These are phyloP conservation scores for Colossoma macropomum DNA, from an alignment of 2,113 vertebrate species.

Conservation along the genomic window DNA sequence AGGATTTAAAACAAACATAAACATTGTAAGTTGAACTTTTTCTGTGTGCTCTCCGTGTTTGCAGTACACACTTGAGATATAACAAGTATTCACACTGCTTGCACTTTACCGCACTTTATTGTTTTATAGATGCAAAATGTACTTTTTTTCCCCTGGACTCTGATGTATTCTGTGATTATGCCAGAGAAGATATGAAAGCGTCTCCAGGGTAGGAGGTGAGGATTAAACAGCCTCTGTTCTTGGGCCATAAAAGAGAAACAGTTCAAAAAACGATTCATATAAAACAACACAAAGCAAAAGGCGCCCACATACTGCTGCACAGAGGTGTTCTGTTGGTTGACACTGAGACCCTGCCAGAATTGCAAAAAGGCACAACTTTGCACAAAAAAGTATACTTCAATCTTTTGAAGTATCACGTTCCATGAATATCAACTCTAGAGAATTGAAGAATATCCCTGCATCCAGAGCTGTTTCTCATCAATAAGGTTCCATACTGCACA, in stretches of 20 bases:
- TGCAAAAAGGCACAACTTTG: conserved; percentile 1
- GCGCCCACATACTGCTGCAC: background rate
- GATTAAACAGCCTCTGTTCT: conserved; percentile 35
- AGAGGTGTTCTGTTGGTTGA: conserved; percentile 11
- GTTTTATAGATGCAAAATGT: background rate
- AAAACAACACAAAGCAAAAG: conserved; percentile 25
- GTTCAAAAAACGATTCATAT: conserved; percentile 35
- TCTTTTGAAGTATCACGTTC: background rate
- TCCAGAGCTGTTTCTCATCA: background rate
- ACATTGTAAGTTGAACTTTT: background rate
- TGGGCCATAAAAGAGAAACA: conserved; percentile 31
- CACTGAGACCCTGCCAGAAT: background rate
- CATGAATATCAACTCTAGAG: background rate
- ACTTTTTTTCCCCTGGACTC: background rate
- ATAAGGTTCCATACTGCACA: background rate
- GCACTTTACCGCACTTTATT: background rate
- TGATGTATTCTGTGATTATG: conserved; percentile 34
- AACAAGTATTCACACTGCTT: background rate
- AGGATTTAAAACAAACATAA: background rate
- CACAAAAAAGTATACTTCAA: background rate
- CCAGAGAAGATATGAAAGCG: conserved; percentile 40
- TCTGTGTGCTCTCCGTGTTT: background rate
- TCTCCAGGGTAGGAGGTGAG: conserved; percentile 12
- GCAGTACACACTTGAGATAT: background rate
- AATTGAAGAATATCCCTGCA: background rate